Percentiles rank a stretch among this genome's conserved stretches.
Conservation (phyloP, 2,888 invertebrate genomes). For the Hirudinaria manillensis region DNA sequence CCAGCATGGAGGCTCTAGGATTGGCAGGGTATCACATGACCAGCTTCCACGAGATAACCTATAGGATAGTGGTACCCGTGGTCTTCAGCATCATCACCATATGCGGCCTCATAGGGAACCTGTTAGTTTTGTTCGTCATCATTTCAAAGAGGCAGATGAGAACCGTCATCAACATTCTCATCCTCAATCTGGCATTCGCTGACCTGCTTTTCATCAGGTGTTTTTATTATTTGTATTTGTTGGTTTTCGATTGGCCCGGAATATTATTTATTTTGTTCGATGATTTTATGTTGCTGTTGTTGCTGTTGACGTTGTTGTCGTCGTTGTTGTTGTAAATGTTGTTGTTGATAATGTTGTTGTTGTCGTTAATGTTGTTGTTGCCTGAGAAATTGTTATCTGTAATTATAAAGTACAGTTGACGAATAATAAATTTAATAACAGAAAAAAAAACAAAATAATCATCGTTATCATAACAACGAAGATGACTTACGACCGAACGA, state of each 20-base stretch:
- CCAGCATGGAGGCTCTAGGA: too few relatives aligned
- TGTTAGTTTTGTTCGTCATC: slow-evolving; percentile 31
- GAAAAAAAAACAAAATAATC: too few relatives aligned
- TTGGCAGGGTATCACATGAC: background rate
- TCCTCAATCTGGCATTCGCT: slow-evolving; percentile 78
- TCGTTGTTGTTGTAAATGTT: background rate
- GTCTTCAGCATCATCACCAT: slow-evolving; percentile 28
- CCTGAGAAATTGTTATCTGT: too few relatives aligned
- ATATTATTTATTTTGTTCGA: background rate
- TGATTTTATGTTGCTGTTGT: background rate
- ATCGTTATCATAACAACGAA: too few relatives aligned
- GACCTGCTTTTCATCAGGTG: slow-evolving; percentile 71
- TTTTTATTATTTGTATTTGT: background rate
- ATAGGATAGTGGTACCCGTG: slow-evolving; percentile 18
- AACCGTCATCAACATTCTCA: slow-evolving; percentile 75
- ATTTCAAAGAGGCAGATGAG: slow-evolving; percentile 61
- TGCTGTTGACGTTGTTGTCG: background rate
- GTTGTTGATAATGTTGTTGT: background rate
- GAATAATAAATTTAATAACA: too few relatives aligned
- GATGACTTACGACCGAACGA: too few relatives aligned
- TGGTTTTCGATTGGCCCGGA: background rate
- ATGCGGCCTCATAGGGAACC: slow-evolving; percentile 27
- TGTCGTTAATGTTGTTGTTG: background rate
- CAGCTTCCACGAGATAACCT: slow-evolving; percentile 5
- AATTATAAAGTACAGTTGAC: too few relatives aligned